phyloP scores from a whole-genome alignment of 64 coral and sea anemone genomes.

The Pocillopora verrucosa region DNA sequence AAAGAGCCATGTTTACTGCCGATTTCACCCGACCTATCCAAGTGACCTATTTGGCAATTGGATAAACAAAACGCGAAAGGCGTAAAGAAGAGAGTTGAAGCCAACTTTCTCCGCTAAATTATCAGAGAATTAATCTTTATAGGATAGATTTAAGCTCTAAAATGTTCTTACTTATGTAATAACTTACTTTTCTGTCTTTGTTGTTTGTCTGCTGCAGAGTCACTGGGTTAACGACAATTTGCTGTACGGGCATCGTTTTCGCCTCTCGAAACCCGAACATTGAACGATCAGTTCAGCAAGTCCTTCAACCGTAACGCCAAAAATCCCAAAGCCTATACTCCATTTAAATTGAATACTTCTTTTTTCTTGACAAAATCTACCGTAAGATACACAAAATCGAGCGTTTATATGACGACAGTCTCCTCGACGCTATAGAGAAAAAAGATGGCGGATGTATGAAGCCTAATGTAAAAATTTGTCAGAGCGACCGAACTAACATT shows the following conservation, averaged over 20 bases:
- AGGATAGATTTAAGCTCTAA: neutral
- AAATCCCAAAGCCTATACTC: neutral
- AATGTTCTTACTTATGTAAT: neutral
- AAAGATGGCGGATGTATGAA: constrained; percentile 29
- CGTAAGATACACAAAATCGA: neutral
- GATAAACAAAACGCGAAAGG: constrained; percentile 28
- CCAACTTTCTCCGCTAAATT: neutral
- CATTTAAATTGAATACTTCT: neutral
- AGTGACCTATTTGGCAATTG: neutral
- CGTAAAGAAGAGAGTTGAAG: neutral
- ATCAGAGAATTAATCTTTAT: neutral
- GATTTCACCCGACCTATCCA: neutral
- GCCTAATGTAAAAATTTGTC: neutral
- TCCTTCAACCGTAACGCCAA: constrained; percentile 5
- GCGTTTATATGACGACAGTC: neutral
- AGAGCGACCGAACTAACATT: constrained; percentile 21
- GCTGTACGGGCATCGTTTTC: constrained; percentile 89
- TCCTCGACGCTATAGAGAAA: neutral
- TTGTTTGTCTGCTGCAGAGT: constrained; percentile 84
- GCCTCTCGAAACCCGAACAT: constrained; percentile 27
- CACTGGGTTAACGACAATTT: constrained; percentile 87
- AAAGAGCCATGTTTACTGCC: neutral
- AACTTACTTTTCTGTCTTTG: constrained; percentile 86
- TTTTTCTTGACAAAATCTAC: neutral
- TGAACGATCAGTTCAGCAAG: neutral